A percentile compares a stretch with the other conserved stretches of the same genome.
Conservation (phyloP, 2,888 invertebrate species). For the Sympetrum striolatum region DNA sequence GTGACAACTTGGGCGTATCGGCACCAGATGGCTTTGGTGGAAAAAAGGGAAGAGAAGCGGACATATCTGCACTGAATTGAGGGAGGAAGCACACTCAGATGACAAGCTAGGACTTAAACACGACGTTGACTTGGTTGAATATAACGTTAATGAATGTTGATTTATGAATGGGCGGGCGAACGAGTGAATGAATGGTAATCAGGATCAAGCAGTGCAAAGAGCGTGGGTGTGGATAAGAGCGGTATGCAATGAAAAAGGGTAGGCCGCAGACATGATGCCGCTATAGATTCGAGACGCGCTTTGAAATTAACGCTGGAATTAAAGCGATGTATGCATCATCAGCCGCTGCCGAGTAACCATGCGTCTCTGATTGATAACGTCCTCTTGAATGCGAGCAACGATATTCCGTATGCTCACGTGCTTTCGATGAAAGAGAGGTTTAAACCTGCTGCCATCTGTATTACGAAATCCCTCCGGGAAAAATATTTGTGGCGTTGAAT, state of each 20-base stretch:
- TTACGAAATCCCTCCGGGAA: no score
- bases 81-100: background rate
- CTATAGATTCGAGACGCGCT: background rate
- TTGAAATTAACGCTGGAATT: background rate
- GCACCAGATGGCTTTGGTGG: background rate
- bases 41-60: background rate
- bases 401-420: background rate
- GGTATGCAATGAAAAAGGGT: background rate
- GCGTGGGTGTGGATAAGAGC: background rate
- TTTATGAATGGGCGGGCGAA: background rate
- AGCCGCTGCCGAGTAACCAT: background rate
- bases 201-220: background rate
- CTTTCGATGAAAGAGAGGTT: no score
- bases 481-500: no score
- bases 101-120: background rate
- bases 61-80: background rate
- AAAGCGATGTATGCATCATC: background rate
- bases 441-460: no score
- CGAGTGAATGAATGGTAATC: slow-evolving; percentile 19
- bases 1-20: background rate
- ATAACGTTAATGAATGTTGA: slow-evolving; percentile 18
- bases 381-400: background rate
- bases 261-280: background rate
- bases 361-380: background rate
- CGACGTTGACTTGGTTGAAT: background rate